Conservation (phyloP, 2,797 vertebrate genomes). For the Pipistrellus pipistrellus region DNA sequence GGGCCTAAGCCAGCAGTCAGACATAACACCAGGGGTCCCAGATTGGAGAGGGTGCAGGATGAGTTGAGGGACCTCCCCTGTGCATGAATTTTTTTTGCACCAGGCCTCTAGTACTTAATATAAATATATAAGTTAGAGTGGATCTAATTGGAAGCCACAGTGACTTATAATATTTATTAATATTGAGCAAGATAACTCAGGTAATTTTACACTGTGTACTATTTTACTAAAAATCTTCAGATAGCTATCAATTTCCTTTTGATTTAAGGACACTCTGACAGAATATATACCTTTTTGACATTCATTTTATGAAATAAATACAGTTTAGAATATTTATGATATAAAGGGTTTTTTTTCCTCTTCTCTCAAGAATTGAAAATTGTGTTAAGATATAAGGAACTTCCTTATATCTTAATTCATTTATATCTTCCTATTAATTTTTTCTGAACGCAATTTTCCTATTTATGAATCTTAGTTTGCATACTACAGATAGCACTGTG, state of each 20-base stretch:
- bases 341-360: not conserved
- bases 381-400: not conserved
- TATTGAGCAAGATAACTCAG: not conserved
- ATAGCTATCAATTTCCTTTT: not conserved
- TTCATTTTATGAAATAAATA: slow-evolving; percentile 1
- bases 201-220: not conserved
- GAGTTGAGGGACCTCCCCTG: no score
- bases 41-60: no score
- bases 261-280: not conserved
- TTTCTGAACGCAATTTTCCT: not conserved
- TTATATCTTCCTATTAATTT: slow-evolving; percentile 35
- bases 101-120: not conserved
- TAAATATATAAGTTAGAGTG: not conserved
- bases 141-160: not conserved
- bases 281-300: not conserved
- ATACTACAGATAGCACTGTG: not conserved
- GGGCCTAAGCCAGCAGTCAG: no score
- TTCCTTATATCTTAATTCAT: not conserved
- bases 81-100: no score
- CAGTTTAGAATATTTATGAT: not conserved
- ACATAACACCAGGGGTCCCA: no score
- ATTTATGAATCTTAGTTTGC: not conserved
- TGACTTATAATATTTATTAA: not conserved
- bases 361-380: not conserved
- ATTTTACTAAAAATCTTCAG: not conserved